Evolutionary conservation across 2,113 vertebrate species (phyloP), one percentile per base, ranked within the genome.

Genomic region (Porphyrio hochstetteri): DNA sequence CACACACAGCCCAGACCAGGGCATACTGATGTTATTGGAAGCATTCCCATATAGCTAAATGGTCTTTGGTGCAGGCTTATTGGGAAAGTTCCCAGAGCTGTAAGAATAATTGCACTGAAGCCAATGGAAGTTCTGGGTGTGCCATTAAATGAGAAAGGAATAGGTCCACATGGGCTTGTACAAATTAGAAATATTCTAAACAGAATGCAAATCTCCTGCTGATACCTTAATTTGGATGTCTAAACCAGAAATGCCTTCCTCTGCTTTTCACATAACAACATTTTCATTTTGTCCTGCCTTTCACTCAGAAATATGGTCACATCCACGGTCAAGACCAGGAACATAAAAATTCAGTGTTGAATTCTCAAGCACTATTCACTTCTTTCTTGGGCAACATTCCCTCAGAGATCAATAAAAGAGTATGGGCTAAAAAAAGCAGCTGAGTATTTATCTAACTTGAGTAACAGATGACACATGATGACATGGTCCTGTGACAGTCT

Each of bases 181-280:
- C 35, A 92, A 93, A 90, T 90, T 80, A 88, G 85, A 88, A 92
- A 65, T 69, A 79, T 28, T 77, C 82, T 69, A 86, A 93, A 71
- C 29, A 82, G 57, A 65, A 63, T 85, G 75, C 38, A 85, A 60
- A 65, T 72, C 67, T 93, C 85, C 71, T 90, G 85, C 53, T 91
- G 90, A 79, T 84, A 76, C 29, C 60, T 94, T 76, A 91, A 76
- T 92, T 90, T 92, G 57, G 25, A 90, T 90, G 94, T 93, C 81
- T 65, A 90, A 80, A 88, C 16, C 31, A 91, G 63, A 82, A 95
- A 93, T 71, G 90, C 63, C n/a, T 91, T 90, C 57, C 59, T 82
- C 65, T 76, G 67, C 53, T 85, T 88, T 88, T 88, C 61, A 71
- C 21, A 38, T 52, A 78, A 25, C 19, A 75, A 17, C 29, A 75